Base-by-base conservation (phyloP, 2,888 invertebrate genomes). In the Hypsopygia costalis region DNA sequence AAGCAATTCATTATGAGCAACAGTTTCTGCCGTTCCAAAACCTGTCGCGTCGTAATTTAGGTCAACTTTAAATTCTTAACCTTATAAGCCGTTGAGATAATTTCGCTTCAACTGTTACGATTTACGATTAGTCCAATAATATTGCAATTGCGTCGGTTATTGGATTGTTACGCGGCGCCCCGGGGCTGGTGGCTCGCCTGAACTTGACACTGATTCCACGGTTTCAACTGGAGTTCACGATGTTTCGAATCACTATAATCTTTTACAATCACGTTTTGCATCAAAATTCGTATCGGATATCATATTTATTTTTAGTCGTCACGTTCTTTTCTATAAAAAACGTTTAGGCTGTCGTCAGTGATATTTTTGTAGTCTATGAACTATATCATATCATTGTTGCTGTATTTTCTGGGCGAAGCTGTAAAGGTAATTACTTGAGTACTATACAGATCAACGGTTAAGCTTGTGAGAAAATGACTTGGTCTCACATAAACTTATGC, bases 191-290 rank as follows among this genome's bases (percentile, higher is more conserved):
- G 42, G 40, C 42, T 44, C 34, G 35, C 32, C 43, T 55, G 58
- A 58, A 65, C 63, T 62, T 65, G 62, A 60, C 62, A 60, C 50
- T 51, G 44, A 55, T 62, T 51, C 47, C 37, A 45, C 44, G 48
- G 45, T 41, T 44, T 46, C 43, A 50, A 44, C 34, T 36, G 38
- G 12, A 37, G 43, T 44, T 41, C 39, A 40, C 40, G 16, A 41
- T 6, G 27, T 7, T 9, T 4, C 7, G 9, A 27, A 16, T 35
- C 5, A n/a, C 27, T 35, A 11, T 22, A 25, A 10, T 11, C 3
- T 12, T 21, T 28, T 10, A 32, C 32, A 5, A 32, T 25, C 6
- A 25, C n/a, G 25, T n/a, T 25, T 25, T 25, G 25, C 25, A 8
- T 7, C 6, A 25, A 25, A 25, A 8, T 12, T 28, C 28, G 16